phyloP scores from a whole-genome alignment of 1,140 invertebrate genomes.

The Polyergus mexicanus region DNA sequence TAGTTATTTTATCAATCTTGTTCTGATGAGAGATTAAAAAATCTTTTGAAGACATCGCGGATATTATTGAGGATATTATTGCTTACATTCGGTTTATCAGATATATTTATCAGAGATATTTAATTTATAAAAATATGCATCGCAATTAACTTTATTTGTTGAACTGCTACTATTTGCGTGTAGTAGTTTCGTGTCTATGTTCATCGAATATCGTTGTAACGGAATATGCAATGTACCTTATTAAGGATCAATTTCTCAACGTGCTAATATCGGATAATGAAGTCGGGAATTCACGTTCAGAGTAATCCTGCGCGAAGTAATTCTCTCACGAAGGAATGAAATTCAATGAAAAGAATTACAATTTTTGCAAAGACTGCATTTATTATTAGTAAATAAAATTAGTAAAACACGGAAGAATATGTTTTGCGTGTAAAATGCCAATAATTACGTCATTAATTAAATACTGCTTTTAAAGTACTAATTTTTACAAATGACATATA shows the following conservation, averaged over 20 bases:
- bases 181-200: background rate
- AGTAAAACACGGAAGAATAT: background rate
- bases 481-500: no score
- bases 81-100: background rate
- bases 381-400: background rate
- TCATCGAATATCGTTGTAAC: conserved; percentile 5
- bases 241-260: conserved; percentile 29
- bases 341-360: background rate
- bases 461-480: background rate
- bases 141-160: conserved; percentile 18
- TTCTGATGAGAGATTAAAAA: background rate
- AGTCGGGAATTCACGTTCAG: background rate
- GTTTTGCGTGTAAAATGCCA: conserved; percentile 9
- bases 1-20: background rate
- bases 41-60: background rate
- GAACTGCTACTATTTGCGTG: background rate
- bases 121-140: background rate
- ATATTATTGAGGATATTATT: conserved; percentile 3
- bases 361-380: background rate
- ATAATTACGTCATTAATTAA: background rate
- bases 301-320: background rate
- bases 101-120: no score
- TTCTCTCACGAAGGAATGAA: conserved; percentile 31
- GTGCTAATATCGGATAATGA: conserved; percentile 17
- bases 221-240: background rate